These are phyloP conservation scores for Pseudococcus jackbeardsleyi DNA, from an alignment of 2,888 invertebrate species.

Conservation along the genomic window DNA sequence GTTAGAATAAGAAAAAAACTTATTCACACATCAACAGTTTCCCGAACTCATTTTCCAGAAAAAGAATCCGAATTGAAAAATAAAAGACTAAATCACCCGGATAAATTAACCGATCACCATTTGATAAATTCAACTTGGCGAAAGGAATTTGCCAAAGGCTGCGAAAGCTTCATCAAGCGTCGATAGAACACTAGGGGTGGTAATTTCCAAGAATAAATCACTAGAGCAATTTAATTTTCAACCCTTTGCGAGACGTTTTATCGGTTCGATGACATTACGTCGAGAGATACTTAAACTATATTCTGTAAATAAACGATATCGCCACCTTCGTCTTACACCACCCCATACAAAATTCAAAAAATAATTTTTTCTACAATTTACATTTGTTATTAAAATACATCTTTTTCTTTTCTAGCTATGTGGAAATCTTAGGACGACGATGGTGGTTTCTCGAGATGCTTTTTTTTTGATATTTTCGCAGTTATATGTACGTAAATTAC, in stretches of 20 bases:
- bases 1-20: no score
- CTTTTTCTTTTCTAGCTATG: neutral
- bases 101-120: neutral
- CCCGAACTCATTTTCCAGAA: neutral
- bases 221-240: conserved; percentile 23
- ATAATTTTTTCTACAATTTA: conserved; percentile 26
- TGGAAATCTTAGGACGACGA: neutral
- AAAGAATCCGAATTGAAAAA: neutral
- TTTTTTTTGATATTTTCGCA: conserved; percentile 27
- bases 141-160: neutral
- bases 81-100: neutral
- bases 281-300: conserved; percentile 4
- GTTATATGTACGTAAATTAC: conserved; percentile 39
- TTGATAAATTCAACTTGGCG: neutral
- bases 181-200: neutral
- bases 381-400: conserved; percentile 22
- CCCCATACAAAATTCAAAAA: neutral
- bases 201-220: neutral
- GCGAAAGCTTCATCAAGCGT: neutral
- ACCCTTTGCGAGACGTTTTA: conserved; percentile 26
- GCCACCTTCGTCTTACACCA: neutral
- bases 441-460: neutral
- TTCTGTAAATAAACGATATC: neutral
- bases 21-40: neutral
- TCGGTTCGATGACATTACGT: conserved; percentile 43